A percentile compares a stretch with the other conserved stretches of the same genome.
Evolutionary conservation across 35 echinoderm and acorn worm species (phyloP).

Genomic region (Strongylocentrotus purpuratus): DNA sequence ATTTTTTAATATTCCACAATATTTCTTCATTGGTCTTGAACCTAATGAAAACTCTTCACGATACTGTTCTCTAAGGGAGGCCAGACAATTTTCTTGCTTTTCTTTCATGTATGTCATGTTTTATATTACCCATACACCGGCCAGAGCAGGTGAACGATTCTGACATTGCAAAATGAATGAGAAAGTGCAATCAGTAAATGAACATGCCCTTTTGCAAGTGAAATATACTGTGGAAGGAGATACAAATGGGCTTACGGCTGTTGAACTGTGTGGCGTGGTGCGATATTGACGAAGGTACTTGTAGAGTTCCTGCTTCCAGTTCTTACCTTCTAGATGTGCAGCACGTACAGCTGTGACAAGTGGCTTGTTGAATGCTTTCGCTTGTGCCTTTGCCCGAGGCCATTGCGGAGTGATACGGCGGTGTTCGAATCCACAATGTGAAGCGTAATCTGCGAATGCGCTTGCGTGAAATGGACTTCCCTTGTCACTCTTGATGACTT

Average conservation of each 20-base stretch:
- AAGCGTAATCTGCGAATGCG: constrained; percentile 41
- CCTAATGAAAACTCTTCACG: too few species aligned
- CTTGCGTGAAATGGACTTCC: constrained; percentile 43
- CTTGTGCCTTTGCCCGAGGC: constrained; percentile 68
- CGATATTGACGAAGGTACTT: constrained; percentile 75
- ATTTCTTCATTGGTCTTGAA: constrained; percentile 7
- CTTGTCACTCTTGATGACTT: constrained; percentile 73
- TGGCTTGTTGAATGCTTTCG: constrained; percentile 55
- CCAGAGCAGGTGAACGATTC: neutral
- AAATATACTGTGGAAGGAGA: neutral
- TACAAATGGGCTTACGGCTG: constrained; percentile 16
- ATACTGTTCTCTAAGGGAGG: neutral
- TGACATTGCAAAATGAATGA: neutral
- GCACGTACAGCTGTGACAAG: constrained; percentile 42
- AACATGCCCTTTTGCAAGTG: neutral
- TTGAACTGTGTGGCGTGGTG: constrained; percentile 68
- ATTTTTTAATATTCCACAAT: neutral
- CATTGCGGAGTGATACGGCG: constrained; percentile 71
- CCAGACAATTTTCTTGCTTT: neutral
- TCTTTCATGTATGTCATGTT: neutral
- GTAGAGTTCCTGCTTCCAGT: constrained; percentile 49
- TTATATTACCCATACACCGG: neutral
- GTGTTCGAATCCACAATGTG: constrained; percentile 75
- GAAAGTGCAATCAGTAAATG: neutral
- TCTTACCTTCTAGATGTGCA: constrained; percentile 49